phyloP scores from a whole-genome alignment of 2,797 vertebrate genomes.

The Labroides dimidiatus region DNA sequence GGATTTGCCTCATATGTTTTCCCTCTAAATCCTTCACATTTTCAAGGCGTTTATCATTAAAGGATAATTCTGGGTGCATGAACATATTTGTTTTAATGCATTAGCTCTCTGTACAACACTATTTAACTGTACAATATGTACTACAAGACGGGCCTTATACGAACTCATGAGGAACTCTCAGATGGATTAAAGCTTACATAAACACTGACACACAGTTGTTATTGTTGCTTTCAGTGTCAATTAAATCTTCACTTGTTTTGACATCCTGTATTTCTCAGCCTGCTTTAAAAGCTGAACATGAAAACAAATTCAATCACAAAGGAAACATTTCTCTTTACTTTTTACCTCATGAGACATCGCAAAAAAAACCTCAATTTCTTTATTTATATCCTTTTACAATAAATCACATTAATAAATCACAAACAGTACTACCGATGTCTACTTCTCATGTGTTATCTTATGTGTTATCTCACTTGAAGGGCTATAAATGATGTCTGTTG shows the following conservation, averaged over 20 bases:
- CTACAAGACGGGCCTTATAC: neutral
- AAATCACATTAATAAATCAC: constrained; percentile 28
- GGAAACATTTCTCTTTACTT: neutral
- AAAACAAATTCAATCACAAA: constrained; percentile 10
- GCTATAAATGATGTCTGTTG: constrained; percentile 42
- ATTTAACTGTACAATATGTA: constrained; percentile 4
- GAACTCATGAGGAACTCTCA: constrained; percentile 9
- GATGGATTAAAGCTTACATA: constrained; percentile 25
- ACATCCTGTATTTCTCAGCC: neutral
- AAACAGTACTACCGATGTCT: constrained; percentile 17
- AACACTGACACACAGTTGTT: constrained; percentile 14
- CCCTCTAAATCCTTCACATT: neutral
- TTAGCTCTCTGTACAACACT: constrained; percentile 9
- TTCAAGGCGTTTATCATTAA: constrained; percentile 27
- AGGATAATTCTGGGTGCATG: constrained; percentile 18
- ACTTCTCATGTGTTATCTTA: neutral
- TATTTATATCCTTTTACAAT: neutral
- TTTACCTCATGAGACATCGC: neutral
- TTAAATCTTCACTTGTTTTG: no score
- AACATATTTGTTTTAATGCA: constrained; percentile 33
- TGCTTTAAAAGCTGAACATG: neutral
- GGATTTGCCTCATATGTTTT: constrained; percentile 3
- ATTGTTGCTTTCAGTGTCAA: constrained; percentile 26
- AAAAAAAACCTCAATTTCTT: neutral
- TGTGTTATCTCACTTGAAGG: constrained; percentile 44